These are phyloP conservation scores for Scomber japonicus DNA, from an alignment of 2,113 vertebrate species.

Conservation along the genomic window DNA sequence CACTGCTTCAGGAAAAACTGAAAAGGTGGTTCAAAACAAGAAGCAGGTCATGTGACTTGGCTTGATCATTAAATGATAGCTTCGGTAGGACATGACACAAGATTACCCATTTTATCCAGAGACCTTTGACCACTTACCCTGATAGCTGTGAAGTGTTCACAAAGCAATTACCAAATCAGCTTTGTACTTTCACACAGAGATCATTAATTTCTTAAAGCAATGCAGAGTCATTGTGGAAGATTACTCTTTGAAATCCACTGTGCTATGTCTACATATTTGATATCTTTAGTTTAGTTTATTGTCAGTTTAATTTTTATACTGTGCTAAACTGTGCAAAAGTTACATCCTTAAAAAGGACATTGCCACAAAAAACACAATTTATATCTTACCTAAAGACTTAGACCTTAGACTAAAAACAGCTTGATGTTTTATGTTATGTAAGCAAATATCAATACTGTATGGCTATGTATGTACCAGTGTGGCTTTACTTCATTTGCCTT, in stretches of 20 bases:
- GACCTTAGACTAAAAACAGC: no score
- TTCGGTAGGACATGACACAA: neutral
- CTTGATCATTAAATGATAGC: constrained; percentile 56
- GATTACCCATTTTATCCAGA: neutral
- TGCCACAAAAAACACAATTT: no score
- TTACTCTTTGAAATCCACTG: rapidly evolving
- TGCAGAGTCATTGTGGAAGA: neutral
- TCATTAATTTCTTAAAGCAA: constrained; percentile 2
- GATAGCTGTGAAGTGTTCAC: constrained; percentile 4
- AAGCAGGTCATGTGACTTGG: neutral
- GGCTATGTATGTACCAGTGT: no score
- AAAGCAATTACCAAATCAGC: constrained; percentile 13
- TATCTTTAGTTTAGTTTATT: neutral
- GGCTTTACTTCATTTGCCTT: no score
- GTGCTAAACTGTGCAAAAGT: no score
- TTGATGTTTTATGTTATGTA: no score
- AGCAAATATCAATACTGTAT: no score
- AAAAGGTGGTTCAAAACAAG: constrained; percentile 1
- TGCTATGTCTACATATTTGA: neutral
- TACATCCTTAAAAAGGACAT: neutral
- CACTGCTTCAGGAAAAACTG: neutral
- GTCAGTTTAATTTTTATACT: neutral
- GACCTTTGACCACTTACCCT: constrained; percentile 59
- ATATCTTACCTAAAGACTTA: no score
- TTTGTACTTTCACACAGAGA: constrained; percentile 25